Evolutionary conservation across 2,113 vertebrate genomes (phyloP).

Genomic region (Pogona vitticeps): DNA sequence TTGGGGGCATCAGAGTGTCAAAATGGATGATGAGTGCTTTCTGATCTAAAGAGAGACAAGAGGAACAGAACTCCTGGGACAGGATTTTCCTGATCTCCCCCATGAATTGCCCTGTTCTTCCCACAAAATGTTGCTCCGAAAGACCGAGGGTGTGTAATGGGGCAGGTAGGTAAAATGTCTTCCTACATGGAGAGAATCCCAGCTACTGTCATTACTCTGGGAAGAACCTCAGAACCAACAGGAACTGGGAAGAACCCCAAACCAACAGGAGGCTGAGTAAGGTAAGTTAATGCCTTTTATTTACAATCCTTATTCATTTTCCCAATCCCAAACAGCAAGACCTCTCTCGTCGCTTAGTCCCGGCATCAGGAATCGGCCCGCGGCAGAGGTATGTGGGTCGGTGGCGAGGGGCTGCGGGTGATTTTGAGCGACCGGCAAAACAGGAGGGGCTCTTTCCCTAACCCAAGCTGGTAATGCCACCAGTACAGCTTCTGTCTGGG

Average conservation of each 20-base stretch:
- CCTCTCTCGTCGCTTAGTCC: no score
- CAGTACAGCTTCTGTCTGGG: constrained; percentile 36
- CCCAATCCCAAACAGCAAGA: not conserved
- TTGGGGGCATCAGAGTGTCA: no score
- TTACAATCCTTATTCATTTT: not conserved
- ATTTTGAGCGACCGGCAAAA: constrained; percentile 24
- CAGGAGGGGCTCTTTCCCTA: constrained; percentile 1
- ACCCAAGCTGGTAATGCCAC: constrained; percentile 29
- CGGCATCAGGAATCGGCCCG: not conserved
- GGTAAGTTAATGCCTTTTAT: not conserved
- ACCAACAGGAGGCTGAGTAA: not conserved
- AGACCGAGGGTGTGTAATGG: not conserved
- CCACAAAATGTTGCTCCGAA: no score
- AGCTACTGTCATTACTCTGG: not conserved
- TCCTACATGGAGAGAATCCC: not conserved
- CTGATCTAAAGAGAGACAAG: not conserved
- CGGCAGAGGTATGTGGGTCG: constrained; percentile 27
- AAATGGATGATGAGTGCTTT: no score
- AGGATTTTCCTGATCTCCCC: not conserved
- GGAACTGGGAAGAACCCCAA: not conserved
- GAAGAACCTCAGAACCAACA: no score
- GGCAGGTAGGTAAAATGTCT: not conserved
- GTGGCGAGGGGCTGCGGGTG: constrained; percentile 22
- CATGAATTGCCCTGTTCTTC: no score
- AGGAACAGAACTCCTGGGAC: not conserved